Evolutionary conservation across 2,888 invertebrate species (phyloP).

Genomic region (Lepidochitona cinerea): DNA sequence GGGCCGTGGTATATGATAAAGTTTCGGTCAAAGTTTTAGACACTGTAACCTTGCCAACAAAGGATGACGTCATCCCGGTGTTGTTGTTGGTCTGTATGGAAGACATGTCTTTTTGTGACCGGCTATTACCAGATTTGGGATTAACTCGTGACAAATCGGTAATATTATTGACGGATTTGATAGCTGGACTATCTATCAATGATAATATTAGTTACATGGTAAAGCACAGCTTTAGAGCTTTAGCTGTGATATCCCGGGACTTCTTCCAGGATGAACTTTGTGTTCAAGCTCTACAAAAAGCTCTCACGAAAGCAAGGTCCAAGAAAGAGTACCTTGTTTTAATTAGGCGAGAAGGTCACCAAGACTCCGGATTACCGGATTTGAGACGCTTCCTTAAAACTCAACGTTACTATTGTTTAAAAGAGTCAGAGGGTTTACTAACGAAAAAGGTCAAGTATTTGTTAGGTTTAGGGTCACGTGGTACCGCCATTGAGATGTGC

Average conservation of each 20-base stretch:
- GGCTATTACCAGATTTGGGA: background rate
- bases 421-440: background rate
- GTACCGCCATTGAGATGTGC: background rate
- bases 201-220: slow-evolving; percentile 43
- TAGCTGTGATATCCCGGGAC: slow-evolving; percentile 35
- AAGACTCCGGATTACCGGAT: background rate
- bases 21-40: background rate
- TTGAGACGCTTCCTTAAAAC: background rate
- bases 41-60: no score
- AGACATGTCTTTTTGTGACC: background rate
- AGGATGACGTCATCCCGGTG: background rate
- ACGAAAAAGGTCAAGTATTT: slow-evolving; percentile 35
- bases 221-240: slow-evolving; percentile 36
- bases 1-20: background rate
- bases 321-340: slow-evolving; percentile 38
- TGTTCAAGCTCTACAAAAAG: slow-evolving; percentile 37
- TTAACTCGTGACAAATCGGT: background rate
- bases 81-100: background rate
- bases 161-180: slow-evolving; percentile 27
- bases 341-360: slow-evolving; percentile 25
- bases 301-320: slow-evolving; percentile 38
- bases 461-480: no score
- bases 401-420: background rate
- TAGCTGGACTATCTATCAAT: slow-evolving; percentile 38
- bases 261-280: slow-evolving; percentile 27